Conservation (phyloP, 2,113 vertebrate species). For the Coptodon rendalli region DNA sequence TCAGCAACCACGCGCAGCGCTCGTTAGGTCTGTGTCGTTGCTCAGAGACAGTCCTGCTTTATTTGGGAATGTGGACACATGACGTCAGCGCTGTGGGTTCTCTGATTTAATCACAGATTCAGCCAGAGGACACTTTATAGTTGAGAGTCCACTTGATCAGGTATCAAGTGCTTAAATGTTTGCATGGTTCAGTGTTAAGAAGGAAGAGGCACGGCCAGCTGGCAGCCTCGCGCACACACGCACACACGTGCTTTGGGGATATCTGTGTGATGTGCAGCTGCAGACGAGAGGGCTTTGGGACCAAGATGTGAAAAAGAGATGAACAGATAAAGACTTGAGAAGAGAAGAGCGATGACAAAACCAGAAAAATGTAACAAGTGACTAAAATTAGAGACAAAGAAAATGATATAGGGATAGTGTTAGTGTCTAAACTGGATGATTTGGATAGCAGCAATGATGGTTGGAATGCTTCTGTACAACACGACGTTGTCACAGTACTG, state of each 20-base stretch:
- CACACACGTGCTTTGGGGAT: neutral
- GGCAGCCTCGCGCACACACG: neutral
- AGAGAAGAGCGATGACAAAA: neutral
- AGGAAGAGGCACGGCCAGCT: neutral
- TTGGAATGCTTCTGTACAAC: neutral
- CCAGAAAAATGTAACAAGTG: neutral
- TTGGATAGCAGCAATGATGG: neutral
- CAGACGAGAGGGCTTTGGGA: neutral
- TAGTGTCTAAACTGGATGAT: neutral
- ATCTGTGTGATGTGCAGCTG: neutral
- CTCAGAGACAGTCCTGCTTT: neutral
- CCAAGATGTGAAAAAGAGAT: neutral
- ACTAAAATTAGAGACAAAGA: neutral
- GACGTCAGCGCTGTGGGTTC: neutral
- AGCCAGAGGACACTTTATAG: neutral
- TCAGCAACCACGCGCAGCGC: neutral
- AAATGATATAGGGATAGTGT: neutral
- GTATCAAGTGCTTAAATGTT: constrained; percentile 26
- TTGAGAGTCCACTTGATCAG: constrained; percentile 15
- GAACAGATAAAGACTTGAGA: neutral
- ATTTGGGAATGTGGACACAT: neutral
- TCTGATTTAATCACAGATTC: neutral
- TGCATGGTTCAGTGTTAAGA: neutral
- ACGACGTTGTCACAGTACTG: neutral
- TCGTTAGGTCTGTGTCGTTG: neutral